Percentiles rank a stretch among this genome's conserved stretches.
Conservation (phyloP, 2,888 invertebrate genomes). For the Eumerus sabulonum region DNA sequence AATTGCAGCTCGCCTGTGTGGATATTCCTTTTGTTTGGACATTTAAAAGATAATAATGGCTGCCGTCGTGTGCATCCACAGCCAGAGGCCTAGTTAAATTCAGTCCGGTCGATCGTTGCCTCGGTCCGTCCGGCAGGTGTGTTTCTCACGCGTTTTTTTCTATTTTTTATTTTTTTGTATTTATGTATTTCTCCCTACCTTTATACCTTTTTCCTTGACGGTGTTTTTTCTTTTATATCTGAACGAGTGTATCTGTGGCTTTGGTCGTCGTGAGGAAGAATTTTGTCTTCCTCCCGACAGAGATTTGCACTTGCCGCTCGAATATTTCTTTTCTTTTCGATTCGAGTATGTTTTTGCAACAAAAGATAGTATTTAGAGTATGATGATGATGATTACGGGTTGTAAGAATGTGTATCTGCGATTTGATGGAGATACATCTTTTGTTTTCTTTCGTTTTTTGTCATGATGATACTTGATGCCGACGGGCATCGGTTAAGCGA, state of each 20-base stretch:
- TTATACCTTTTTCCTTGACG: slow-evolving; percentile 30
- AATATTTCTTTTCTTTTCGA: slow-evolving; percentile 13
- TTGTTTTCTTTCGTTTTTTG: too few species aligned
- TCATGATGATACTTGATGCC: not conserved
- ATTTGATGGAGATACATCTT: slow-evolving; percentile 20
- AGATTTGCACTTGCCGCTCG: slow-evolving; percentile 54
- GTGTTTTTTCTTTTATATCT: slow-evolving; percentile 51
- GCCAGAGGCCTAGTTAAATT: slow-evolving; percentile 68
- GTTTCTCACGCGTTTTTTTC: slow-evolving; percentile 66
- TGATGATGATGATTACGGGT: slow-evolving; percentile 61
- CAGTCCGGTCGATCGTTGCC: slow-evolving; percentile 37
- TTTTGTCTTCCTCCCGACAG: slow-evolving; percentile 51
- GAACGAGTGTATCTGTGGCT: slow-evolving; percentile 43
- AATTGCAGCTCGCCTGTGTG: slow-evolving; percentile 30
- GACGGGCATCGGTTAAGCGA: not conserved
- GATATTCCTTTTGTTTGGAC: slow-evolving; percentile 63
- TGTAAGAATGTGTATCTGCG: slow-evolving; percentile 23
- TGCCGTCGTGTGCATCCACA: slow-evolving; percentile 68
- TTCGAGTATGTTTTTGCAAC: slow-evolving; percentile 35
- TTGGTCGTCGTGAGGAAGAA: slow-evolving; percentile 53
- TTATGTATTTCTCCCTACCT: slow-evolving; percentile 6
- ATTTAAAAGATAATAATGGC: slow-evolving; percentile 68
- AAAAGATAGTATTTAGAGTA: slow-evolving; percentile 52
- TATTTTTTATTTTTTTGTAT: slow-evolving; percentile 1
- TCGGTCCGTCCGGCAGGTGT: slow-evolving; percentile 67